Evolutionary conservation across 2,888 invertebrate genomes (phyloP), one percentile per base, ranked within the genome.

Genomic region (Myopa testacea): DNA sequence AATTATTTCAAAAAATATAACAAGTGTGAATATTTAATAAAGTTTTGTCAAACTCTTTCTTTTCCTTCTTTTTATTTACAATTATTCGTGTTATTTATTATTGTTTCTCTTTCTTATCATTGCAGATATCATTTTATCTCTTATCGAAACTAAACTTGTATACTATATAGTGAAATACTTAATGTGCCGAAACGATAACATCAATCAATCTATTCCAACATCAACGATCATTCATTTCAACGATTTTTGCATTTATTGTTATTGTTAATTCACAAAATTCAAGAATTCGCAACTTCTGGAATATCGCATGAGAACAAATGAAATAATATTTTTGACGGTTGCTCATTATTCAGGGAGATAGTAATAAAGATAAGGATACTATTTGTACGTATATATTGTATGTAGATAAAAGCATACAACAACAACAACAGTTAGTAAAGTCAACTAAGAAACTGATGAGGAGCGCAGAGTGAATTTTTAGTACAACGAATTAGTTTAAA

Each of bases 81-180:
- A 67, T 63, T 65, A 38, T 63, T 73, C 63, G 14, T 70, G 12
- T 38, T 63, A 12, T 68, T 72, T 76, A n/a, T 74, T 62, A 77
- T 80, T 73, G 71, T 81, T 80, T 67, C 16, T 75, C 69, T 80
- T 81, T 82, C 79, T 82, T 81, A 67, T 81, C 68, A 77, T 81
- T 85, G 65, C 85, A 86, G 86, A 86, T 86, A 86, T 86, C 85
- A 83, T 84, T 86, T 86, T 26, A 26, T 85, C 85, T 85, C 86
- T 85, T 83, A 84, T 84, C 84, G 83, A 84, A 85, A 84, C 77
- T 77, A 69, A 40, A 73, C 65, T 78, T 81, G 77, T 77, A 78
- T 79, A 70, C 8, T 8, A 6, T 26, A 7, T 6, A 62, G 62
- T n/a, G n/a, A 58, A 58, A 26, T 63, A 72, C 5, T 16, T 73